Percentiles rank a stretch among this genome's conserved stretches.
These are phyloP conservation scores for Sapajus apella DNA, from an alignment of 2,113 vertebrate species.

Conservation along the genomic window DNA sequence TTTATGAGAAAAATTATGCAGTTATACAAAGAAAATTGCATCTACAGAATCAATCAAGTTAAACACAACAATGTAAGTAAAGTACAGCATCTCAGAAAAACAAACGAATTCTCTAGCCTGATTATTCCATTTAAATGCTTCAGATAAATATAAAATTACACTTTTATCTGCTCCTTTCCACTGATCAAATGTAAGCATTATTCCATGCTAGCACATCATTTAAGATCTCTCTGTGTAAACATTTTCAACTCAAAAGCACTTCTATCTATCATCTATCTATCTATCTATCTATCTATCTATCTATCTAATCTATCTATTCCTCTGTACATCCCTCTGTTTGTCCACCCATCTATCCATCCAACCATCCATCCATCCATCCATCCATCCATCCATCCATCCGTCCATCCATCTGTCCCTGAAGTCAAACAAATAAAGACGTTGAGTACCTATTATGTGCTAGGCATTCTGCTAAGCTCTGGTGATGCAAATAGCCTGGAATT, in stretches of 20 bases:
- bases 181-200: not conserved
- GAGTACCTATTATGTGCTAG: not conserved
- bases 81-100: not conserved
- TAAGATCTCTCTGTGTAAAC: not conserved
- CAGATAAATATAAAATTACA: conserved; percentile 23
- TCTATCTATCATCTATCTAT: not conserved
- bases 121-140: not conserved
- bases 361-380: not conserved
- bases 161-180: not conserved
- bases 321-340: not conserved
- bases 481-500: not conserved
- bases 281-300: not conserved
- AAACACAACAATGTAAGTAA: not conserved
- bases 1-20: not conserved
- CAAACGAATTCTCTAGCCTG: not conserved
- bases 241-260: not conserved
- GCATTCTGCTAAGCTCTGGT: not conserved
- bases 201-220: not conserved
- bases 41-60: not conserved
- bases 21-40: conserved; percentile 29
- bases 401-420: not conserved
- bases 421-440: not conserved
- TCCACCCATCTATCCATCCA: too few species aligned
- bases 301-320: too few species aligned
- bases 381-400: not conserved